Conservation (phyloP, 2,888 invertebrate genomes). For the Gortyna flavago region DNA sequence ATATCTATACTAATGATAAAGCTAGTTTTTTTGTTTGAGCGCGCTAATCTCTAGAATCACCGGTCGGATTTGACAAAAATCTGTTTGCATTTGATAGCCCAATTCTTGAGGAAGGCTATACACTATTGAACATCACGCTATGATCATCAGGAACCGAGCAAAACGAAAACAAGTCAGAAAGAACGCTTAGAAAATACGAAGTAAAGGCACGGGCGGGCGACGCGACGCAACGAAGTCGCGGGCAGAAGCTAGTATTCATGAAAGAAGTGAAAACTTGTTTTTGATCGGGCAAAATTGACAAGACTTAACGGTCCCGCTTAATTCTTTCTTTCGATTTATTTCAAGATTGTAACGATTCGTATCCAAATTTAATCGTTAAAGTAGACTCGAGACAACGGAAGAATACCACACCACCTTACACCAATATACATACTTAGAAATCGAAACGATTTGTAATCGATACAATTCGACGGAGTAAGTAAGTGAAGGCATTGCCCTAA, state of each 20-base stretch:
- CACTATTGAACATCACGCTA: background rate
- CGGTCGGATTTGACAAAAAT: background rate
- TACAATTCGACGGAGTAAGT: background rate
- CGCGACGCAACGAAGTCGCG: background rate
- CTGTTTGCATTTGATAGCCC: background rate
- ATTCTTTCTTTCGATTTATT: constrained; percentile 30
- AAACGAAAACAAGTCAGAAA: background rate
- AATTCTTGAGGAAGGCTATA: background rate
- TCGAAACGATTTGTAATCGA: constrained; percentile 12
- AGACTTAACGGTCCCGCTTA: constrained; percentile 7
- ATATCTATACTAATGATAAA: background rate
- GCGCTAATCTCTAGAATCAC: background rate
- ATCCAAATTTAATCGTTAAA: constrained; percentile 13
- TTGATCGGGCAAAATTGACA: constrained; percentile 2
- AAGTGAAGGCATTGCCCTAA: background rate
- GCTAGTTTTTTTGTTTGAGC: background rate
- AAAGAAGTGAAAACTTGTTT: constrained; percentile 19
- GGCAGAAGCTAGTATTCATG: background rate
- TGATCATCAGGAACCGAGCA: background rate
- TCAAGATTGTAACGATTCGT: constrained; percentile 18
- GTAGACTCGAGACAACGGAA: background rate
- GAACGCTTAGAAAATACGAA: background rate
- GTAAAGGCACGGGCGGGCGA: background rate
- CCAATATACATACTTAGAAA: constrained; percentile 1
- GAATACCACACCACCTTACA: background rate